Percentiles rank a stretch among this genome's conserved stretches.
phyloP scores from a whole-genome alignment of 2,797 vertebrate genomes.

The Anniella stebbinsi region DNA sequence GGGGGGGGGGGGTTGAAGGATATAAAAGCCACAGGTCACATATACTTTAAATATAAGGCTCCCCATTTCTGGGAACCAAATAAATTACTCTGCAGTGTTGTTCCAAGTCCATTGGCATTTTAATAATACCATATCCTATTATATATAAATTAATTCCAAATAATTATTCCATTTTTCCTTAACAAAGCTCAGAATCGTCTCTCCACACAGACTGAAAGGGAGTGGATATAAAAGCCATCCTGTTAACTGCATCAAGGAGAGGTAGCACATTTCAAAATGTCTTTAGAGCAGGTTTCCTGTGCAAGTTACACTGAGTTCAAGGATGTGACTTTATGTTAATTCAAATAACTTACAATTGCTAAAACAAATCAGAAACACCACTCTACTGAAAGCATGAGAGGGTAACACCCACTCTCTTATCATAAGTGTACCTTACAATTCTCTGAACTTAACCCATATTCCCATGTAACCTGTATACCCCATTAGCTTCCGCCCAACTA shows the following conservation, averaged over 20 bases:
- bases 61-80: background rate
- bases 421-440: background rate
- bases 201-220: background rate
- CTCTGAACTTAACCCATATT: background rate
- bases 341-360: background rate
- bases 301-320: background rate
- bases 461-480: background rate
- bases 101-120: background rate
- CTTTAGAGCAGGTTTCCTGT: background rate
- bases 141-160: background rate
- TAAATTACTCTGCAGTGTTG: too few relatives aligned
- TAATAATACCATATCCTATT: background rate
- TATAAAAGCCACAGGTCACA: background rate
- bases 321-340: background rate
- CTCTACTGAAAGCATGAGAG: too few relatives aligned
- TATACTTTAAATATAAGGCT: background rate
- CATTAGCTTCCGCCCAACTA: too few relatives aligned
- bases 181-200: background rate
- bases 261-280: background rate
- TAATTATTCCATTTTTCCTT: background rate
- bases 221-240: background rate
- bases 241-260: background rate
- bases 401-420: background rate
- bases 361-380: background rate
- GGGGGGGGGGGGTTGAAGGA: background rate